phyloP scores from a whole-genome alignment of 2,113 vertebrate genomes.

The Dipodomys stephensi region DNA sequence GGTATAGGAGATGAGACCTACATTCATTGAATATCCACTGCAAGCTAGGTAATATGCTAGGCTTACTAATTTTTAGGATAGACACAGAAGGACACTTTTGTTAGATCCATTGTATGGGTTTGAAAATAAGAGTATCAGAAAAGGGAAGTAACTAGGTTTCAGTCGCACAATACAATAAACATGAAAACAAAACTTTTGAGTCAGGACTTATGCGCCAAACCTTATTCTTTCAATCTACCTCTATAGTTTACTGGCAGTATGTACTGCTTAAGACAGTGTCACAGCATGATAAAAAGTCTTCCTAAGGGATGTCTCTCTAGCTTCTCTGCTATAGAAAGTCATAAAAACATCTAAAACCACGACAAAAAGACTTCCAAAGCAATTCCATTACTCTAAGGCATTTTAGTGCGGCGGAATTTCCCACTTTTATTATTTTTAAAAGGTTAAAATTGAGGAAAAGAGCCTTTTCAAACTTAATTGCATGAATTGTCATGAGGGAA shows the following conservation, averaged over 20 bases:
- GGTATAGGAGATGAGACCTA: not conserved
- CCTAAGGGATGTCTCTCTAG: not conserved
- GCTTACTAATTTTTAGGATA: not conserved
- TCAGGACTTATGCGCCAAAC: not conserved
- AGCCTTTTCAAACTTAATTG: constrained; percentile 52
- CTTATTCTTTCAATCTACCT: not conserved
- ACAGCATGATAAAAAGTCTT: not conserved
- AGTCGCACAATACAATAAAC: not conserved
- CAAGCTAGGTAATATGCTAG: not conserved
- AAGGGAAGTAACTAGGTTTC: not conserved
- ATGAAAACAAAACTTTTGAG: not conserved
- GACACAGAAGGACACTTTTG: not conserved
- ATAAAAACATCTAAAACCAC: not conserved
- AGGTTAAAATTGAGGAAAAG: constrained; percentile 40
- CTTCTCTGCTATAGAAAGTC: not conserved
- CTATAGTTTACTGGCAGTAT: not conserved
- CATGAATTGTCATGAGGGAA: constrained; percentile 56
- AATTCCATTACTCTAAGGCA: not conserved
- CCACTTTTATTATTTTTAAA: not conserved
- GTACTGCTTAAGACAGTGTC: not conserved
- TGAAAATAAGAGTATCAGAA: not conserved
- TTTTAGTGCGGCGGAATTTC: constrained; percentile 10
- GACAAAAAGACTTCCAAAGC: not conserved
- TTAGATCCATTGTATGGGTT: not conserved
- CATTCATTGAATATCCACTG: too few species aligned